phyloP scores from a whole-genome alignment of 2,113 vertebrate genomes.

The Bos javanicus region DNA sequence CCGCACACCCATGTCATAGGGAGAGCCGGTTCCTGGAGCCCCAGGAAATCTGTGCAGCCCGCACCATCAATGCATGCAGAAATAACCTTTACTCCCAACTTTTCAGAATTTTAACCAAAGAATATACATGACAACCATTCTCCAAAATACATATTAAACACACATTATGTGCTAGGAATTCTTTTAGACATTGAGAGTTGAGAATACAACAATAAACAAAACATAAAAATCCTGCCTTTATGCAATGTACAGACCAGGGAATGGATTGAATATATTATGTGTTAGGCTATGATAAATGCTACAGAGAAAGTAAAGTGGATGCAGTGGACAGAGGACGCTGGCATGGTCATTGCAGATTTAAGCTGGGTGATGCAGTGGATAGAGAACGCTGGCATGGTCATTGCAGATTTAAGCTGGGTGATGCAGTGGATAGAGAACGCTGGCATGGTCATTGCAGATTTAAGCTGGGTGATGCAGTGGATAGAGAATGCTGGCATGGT shows the following conservation, averaged over 20 bases:
- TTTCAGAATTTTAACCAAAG: not conserved
- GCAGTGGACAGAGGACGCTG: not conserved
- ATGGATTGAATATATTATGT: not conserved
- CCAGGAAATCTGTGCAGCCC: accelerated
- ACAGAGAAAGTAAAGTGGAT: not conserved
- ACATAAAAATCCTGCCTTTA: not conserved
- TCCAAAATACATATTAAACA: not conserved
- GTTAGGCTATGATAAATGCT: not conserved
- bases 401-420: too few species aligned
- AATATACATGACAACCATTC: not conserved
- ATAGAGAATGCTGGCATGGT: too few species aligned
- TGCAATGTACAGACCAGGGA: not conserved
- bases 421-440: not conserved
- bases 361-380: too few species aligned
- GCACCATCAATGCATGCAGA: not conserved
- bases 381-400: too few species aligned
- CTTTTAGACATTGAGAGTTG: not conserved
- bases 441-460: not conserved
- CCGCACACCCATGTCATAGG: not conserved
- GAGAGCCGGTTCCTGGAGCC: accelerated
- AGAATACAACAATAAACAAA: not conserved
- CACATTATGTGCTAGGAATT: not conserved
- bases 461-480: not conserved
- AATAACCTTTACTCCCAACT: not conserved
- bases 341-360: not conserved